Conservation (phyloP, 1,140 invertebrate genomes). For the Drosophila pectinifera region DNA sequence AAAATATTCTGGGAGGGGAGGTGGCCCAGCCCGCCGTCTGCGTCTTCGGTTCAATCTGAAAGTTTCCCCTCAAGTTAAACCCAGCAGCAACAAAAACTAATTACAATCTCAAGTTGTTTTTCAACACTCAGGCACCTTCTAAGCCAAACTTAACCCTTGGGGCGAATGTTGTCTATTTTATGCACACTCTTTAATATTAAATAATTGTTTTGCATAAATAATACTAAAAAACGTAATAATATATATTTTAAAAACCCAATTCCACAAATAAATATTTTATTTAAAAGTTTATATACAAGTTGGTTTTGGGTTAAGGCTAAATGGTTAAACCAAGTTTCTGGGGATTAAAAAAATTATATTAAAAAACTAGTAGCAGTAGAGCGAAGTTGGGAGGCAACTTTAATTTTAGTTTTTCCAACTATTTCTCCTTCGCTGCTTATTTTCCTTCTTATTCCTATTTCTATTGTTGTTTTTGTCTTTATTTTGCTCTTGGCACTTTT, state of each 20-base stretch:
- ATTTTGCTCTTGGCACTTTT: slow-evolving; percentile 71
- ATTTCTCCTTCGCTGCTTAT: slow-evolving; percentile 45
- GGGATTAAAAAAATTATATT: slow-evolving; percentile 60
- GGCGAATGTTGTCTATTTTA: no score
- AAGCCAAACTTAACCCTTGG: slow-evolving; percentile 44
- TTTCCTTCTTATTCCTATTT: slow-evolving; percentile 30
- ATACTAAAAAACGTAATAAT: no score
- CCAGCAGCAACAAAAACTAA: slow-evolving; percentile 81
- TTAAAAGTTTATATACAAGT: no score
- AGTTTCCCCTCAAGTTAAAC: slow-evolving; percentile 69
- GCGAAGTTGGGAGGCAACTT: slow-evolving; percentile 49
- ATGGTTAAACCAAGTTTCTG: slow-evolving; percentile 15
- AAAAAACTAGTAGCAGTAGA: slow-evolving; percentile 36
- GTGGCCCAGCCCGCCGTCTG: slow-evolving; percentile 12
- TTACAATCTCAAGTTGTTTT: slow-evolving; percentile 83
- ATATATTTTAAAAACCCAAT: neutral
- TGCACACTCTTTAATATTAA: no score
- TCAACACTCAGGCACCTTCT: slow-evolving; percentile 59
- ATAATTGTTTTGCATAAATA: no score
- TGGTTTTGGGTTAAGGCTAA: slow-evolving; percentile 26
- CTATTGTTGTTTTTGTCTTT: slow-evolving; percentile 61
- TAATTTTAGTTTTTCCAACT: slow-evolving; percentile 80
- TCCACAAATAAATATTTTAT: no score
- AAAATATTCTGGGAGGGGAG: slow-evolving; percentile 56
- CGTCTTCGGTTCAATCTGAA: slow-evolving; percentile 72